Evolutionary conservation across 2,888 invertebrate species (phyloP), one percentile per base, ranked within the genome.

Genomic region (Epistrophe grossulariae): DNA sequence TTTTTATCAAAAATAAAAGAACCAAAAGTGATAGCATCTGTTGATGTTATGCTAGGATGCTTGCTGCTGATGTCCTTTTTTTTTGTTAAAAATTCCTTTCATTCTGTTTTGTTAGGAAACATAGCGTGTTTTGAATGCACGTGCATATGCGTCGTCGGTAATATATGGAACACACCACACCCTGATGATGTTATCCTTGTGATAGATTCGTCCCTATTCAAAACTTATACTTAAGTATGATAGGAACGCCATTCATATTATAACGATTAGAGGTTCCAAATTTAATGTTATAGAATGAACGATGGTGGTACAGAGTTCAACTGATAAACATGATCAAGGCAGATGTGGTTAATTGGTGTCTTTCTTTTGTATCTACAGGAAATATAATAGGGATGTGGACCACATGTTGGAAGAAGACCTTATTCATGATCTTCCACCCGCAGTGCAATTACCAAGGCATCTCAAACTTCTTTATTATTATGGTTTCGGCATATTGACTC

Each of bases 281-380:
- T 48, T 35, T 38, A 48, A 35, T 64, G 28, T 66, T 43, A 4
- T 5, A 24, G n/a, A 31, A 48, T 1, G 38, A 48, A 35, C 3
- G 62, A 70, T 81, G 68, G 17, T 81, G 71, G 62, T 45, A 64
- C 45, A 50, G 62, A 50, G 62, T 43, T 45, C 40, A 38, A 70
- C n/a, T 57, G 70, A 81, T 77, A 77, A 77, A 70, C 68, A 80
- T 48, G 43, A 77, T 68, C 72, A 28, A 50, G 38, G 81, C 84
- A 84, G 84, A 81, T 84, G 84, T 84, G 81, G 81, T 84, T 84
- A 81, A 84, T 80, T 77, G 80, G 52, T 73, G 72, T 73, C 48
- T 52, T 55, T 43, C 59, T 70, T 38, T 11, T 60, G 45, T 52
- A 19, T 31, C 7, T 55, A 15, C 7, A 10, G 15, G 17, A 1